Evolutionary conservation across 2,888 invertebrate species (phyloP), one percentile per base, ranked within the genome.

Genomic region (Sinhomidia bicolor): DNA sequence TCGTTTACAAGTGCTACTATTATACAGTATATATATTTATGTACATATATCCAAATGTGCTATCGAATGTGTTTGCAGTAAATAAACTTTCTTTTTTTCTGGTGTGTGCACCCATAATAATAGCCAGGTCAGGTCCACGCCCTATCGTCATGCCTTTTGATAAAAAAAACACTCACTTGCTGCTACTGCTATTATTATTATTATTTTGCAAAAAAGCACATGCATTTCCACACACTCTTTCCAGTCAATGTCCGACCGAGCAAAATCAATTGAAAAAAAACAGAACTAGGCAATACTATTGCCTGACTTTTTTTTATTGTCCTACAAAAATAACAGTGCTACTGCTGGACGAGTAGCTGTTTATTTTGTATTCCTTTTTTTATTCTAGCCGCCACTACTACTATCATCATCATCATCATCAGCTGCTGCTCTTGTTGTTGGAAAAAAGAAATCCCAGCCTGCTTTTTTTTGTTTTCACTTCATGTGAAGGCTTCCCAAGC

Each of bases 51-150:
- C n/a, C n/a, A n/a, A n/a, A n/a, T n/a, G 57, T 57, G 12, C 29
- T 17, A 9, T 68, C 7, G 1, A 17, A 12, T 68, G 5, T 4
- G 57, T 57, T 3, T 2, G 62, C 14, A 68, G 41, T 41, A 68
- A 62, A 62, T 62, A 62, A 36, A 47, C 26, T n/a, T n/a, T n/a
- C n/a, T n/a, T n/a, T n/a, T n/a, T n/a, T n/a, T n/a, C n/a, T 47
- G 41, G 47, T 76, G 23, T 76, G 23, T 51, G 26, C 26, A 51
- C 23, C n/a, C 36, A 36, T 14, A 14, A n/a, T 14, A 14, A 10
- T 36, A 65, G 81, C 47, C 44, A 81, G 81, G 81, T 81, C 65
- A 81, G 81, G 81, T 65, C 81, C 81, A 81, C 81, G 81, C 81
- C 81, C 81, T 81, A 44, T 44, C 81, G 26, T 44, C 81, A 26